Conservation (phyloP, 2,797 vertebrate genomes). For the Microcaecilia unicolor region DNA sequence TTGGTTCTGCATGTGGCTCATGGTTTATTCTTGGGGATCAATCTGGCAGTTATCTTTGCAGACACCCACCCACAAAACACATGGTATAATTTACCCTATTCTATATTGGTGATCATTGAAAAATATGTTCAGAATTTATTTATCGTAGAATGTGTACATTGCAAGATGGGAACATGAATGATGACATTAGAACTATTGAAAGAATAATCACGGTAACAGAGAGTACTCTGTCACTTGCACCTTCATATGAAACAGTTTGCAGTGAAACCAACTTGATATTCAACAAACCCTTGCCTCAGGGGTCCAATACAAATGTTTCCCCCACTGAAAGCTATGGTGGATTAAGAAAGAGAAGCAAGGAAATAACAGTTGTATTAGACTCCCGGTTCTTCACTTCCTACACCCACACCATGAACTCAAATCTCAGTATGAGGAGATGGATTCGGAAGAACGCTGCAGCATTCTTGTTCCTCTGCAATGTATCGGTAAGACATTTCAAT, state of each 20-base stretch:
- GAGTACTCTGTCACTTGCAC: constrained; percentile 28
- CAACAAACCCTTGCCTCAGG: constrained; percentile 5
- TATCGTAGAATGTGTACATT: constrained; percentile 84
- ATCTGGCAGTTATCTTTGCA: constrained; percentile 68
- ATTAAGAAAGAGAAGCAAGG: constrained; percentile 29
- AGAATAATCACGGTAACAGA: constrained; percentile 71
- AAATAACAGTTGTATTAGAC: not conserved
- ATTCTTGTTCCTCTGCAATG: constrained; percentile 88
- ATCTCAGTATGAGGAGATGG: constrained; percentile 51
- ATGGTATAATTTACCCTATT: constrained; percentile 82
- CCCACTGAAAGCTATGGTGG: constrained; percentile 9
- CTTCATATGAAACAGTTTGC: constrained; percentile 56
- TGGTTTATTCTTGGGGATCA: constrained; percentile 95
- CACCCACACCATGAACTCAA: constrained; percentile 3
- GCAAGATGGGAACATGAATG: constrained; percentile 42
- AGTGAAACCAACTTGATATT: constrained; percentile 43
- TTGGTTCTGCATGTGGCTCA: constrained; percentile 80
- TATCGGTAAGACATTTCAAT: constrained; percentile 71
- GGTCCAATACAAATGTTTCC: not conserved
- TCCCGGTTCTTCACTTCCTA: constrained; percentile 19
- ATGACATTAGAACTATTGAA: constrained; percentile 37
- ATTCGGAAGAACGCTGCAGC: constrained; percentile 81
- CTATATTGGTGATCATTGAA: constrained; percentile 77
- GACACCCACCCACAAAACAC: constrained; percentile 55
- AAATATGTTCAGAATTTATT: constrained; percentile 93